These are phyloP conservation scores for Caranx ignobilis DNA, from an alignment of 2,113 vertebrate species.

Conservation along the genomic window DNA sequence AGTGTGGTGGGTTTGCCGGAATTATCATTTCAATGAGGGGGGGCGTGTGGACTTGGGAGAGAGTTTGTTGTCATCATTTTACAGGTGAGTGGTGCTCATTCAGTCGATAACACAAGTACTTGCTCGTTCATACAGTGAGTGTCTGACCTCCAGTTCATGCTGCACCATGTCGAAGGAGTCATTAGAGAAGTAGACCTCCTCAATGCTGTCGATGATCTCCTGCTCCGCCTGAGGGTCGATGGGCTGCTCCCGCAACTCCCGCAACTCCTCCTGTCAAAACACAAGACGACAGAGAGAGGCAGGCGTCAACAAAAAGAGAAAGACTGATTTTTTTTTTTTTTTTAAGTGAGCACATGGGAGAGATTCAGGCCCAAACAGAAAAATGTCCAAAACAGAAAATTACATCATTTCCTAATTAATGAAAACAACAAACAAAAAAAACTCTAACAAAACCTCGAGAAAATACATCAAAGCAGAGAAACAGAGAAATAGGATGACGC, in stretches of 20 bases:
- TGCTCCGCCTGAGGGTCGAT: conserved; percentile 95
- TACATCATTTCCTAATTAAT: conserved; percentile 16
- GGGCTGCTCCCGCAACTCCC: conserved; percentile 93
- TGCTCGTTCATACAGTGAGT: background rate
- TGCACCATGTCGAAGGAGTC: conserved; percentile 98
- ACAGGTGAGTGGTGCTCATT: conserved; percentile 36
- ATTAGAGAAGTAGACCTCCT: conserved; percentile 95
- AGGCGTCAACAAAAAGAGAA: background rate
- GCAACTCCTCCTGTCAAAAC: conserved; percentile 90
- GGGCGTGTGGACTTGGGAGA: conserved; percentile 9
- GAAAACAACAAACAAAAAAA: conserved; percentile 18
- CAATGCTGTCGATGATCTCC: conserved; percentile 96
- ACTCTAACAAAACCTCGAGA: background rate
- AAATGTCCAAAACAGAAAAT: conserved; percentile 22
- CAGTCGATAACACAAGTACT: conserved; percentile 7
- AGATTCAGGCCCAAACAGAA: conserved; percentile 19
- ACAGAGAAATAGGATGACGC: background rate
- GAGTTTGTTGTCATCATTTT: conserved; percentile 35
- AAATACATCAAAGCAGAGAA: conserved; percentile 10
- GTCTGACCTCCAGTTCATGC: conserved; percentile 95
- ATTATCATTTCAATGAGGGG: conserved; percentile 3
- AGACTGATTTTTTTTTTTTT: background rate
- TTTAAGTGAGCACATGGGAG: conserved; percentile 1
- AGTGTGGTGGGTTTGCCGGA: conserved; percentile 35
- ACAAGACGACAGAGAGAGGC: background rate